Conservation (phyloP, 2,888 invertebrate species). For the Bhutanitis thaidina region DNA sequence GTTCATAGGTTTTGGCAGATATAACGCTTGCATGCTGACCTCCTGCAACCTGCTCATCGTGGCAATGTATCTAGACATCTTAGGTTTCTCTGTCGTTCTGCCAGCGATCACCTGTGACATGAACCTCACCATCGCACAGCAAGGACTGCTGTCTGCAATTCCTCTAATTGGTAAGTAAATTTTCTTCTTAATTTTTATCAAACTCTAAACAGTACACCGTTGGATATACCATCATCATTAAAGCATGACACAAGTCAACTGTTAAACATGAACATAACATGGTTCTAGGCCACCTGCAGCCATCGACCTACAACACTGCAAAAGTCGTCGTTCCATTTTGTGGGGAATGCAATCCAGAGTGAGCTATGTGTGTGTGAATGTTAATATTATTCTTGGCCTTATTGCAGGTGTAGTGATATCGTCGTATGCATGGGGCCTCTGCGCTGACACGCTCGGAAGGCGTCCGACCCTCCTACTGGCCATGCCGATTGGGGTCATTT, state of each 20-base stretch:
- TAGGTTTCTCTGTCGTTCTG: conserved; percentile 71
- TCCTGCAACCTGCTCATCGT: conserved; percentile 73
- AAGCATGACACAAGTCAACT: no score
- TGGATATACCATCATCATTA: no score
- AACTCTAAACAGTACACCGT: no score
- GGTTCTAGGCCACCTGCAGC: no score
- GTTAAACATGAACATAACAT: no score
- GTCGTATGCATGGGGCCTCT: conserved; percentile 61
- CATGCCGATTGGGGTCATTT: conserved; percentile 51
- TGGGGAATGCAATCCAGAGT: no score
- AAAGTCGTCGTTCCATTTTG: no score
- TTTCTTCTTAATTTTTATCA: no score
- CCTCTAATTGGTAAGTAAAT: conserved; percentile 52
- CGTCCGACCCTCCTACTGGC: conserved; percentile 49
- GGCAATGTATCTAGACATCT: conserved; percentile 64
- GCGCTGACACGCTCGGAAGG: conserved; percentile 57
- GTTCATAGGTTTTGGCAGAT: conserved; percentile 82
- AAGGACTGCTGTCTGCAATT: conserved; percentile 79
- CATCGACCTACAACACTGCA: no score
- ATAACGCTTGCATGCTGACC: conserved; percentile 79
- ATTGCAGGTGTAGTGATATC: conserved; percentile 51
- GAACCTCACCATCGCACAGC: conserved; percentile 78
- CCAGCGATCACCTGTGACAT: conserved; percentile 86
- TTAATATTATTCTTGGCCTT: no score
- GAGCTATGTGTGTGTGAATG: no score